phyloP scores from a whole-genome alignment of 2,113 vertebrate species.

The Apistogramma diplotaenia region DNA sequence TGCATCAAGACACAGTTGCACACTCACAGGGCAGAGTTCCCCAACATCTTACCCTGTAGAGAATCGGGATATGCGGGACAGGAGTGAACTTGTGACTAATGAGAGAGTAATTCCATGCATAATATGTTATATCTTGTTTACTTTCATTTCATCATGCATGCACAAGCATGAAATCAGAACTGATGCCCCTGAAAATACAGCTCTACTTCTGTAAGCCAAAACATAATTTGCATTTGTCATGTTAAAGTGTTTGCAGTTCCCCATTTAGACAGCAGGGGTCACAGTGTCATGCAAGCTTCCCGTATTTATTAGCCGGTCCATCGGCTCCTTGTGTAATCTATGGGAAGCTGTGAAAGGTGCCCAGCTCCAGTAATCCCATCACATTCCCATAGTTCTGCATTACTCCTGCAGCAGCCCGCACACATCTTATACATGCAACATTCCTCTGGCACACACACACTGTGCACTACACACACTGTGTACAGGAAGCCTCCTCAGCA shows the following conservation, averaged over 20 bases:
- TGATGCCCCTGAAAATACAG: conserved; percentile 9
- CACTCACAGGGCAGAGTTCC: conserved; percentile 7
- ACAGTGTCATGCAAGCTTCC: conserved; percentile 24
- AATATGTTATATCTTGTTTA: conserved; percentile 42
- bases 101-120: conserved; percentile 1
- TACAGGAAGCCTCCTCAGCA: neutral
- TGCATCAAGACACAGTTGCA: conserved; percentile 23
- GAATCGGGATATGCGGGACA: neutral
- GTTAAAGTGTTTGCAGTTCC: conserved; percentile 45
- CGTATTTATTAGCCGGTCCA: conserved; percentile 28
- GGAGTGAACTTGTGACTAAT: conserved; percentile 5
- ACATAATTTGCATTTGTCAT: conserved; percentile 12
- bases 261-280: conserved; percentile 66
- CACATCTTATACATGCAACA: conserved; percentile 34
- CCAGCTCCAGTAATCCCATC: conserved; percentile 55
- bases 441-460: neutral
- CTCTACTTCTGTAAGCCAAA: conserved; percentile 23
- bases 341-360: conserved; percentile 37
- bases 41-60: conserved; percentile 1
- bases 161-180: conserved; percentile 25
- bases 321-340: conserved; percentile 44
- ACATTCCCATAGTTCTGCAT: conserved; percentile 39
- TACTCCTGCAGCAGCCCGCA: conserved; percentile 15
- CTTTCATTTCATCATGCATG: conserved; percentile 13
- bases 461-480: neutral